Conservation (phyloP, 2,797 vertebrate genomes). For the Rachycentron canadum region DNA sequence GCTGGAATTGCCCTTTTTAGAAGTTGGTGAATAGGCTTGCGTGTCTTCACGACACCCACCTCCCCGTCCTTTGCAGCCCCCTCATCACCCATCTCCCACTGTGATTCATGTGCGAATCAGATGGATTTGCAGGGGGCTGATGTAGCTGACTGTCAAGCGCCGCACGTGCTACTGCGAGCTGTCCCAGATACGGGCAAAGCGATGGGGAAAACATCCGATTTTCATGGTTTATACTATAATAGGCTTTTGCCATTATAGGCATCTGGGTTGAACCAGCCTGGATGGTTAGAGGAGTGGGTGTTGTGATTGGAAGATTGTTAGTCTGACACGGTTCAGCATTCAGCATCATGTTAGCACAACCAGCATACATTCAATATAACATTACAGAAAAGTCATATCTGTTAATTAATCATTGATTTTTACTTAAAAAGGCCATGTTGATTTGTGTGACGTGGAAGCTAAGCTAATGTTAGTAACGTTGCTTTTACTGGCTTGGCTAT, state of each 20-base stretch:
- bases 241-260: conserved; percentile 39
- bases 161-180: conserved; percentile 49
- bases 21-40: not conserved
- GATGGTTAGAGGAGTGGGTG: not conserved
- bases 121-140: conserved; percentile 58
- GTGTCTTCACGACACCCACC: conserved; percentile 23
- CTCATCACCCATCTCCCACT: conserved; percentile 26
- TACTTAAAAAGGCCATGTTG: too few species aligned
- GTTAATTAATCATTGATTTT: too few species aligned
- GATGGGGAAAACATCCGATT: conserved; percentile 24
- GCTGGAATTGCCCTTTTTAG: not conserved
- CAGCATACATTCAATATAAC: too few species aligned
- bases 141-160: conserved; percentile 32
- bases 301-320: conserved; percentile 24
- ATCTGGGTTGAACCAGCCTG: conserved; percentile 14
- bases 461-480: too few species aligned
- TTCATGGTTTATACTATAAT: conserved; percentile 43
- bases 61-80: conserved; percentile 8
- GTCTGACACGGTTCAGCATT: too few species aligned
- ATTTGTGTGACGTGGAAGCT: too few species aligned
- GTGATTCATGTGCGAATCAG: conserved; percentile 47
- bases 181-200: conserved; percentile 45
- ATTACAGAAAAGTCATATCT: too few species aligned
- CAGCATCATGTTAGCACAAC: too few species aligned
- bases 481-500: too few species aligned